Base-by-base conservation (phyloP, 2,113 vertebrate genomes). In the Atrichornis clamosus region DNA sequence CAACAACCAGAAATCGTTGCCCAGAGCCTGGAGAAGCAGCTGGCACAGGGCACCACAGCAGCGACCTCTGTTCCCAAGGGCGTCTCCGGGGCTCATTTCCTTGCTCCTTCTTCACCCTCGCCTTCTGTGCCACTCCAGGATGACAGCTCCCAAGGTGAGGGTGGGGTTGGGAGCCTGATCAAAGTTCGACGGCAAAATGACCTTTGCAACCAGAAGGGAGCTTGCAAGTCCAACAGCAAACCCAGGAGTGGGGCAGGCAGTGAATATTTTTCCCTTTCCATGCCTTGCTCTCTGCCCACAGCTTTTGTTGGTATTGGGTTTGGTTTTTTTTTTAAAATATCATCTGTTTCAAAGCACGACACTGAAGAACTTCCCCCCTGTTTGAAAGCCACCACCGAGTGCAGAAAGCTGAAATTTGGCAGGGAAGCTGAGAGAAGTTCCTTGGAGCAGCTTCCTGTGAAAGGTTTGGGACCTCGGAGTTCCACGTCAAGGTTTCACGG, bases 1-100 rank as follows among this genome's bases (percentile, higher is more conserved):
- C 47, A 35, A 26, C 0, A 1, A 39, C 55, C 1, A 0, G 32
- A 39, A 47, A 23, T 23, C 20, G 6, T 33, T 46, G 37, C 47
- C 21, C 32, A 33, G 47, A 19, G 14, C 23, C 27, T 37, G 39
- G 32, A 46, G 49, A 32, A 22, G 69, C 44, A 69, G 59, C 49
- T 81, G 87, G n/a, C 67, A 35, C 23, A 26, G 55, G 39, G 9
- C 18, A 33, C 26, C 1, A 0, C 39, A 56, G 10, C 53, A 28
- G 33, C 47, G 58, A 15, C 11, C n/a, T 21, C 37, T 24, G 60
- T 35, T 81, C 35, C 86, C 21, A 17, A 3, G 15, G 18, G 17
- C 1, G 3, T 11, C 58, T 53, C 56, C 28, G 26, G 52, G 30
- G 17, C 50, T 94, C 70, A 3, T 59, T 39, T 35, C 69, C 33